Conservation (phyloP, 2,113 vertebrate genomes). For the Motacilla tschutschensis region DNA sequence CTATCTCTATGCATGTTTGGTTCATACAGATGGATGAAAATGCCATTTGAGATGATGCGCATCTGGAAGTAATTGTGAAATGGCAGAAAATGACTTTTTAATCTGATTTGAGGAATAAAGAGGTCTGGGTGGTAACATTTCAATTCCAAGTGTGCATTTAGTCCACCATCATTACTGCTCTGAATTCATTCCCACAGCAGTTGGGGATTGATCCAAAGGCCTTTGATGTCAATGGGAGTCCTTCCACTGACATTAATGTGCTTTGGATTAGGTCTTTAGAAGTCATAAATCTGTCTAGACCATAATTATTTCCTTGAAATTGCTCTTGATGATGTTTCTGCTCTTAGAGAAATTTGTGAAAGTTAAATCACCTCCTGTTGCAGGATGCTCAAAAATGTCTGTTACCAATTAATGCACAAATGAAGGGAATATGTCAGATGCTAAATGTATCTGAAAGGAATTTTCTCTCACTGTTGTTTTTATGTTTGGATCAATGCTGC, state of each 20-base stretch:
- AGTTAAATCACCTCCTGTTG: constrained; percentile 27
- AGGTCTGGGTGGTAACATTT: constrained; percentile 48
- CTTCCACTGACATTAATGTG: constrained; percentile 47
- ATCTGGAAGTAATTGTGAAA: constrained; percentile 66
- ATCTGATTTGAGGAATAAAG: constrained; percentile 59
- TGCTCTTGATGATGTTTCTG: constrained; percentile 35
- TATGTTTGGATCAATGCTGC: not conserved
- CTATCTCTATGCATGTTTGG: not conserved
- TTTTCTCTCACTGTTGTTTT: not conserved
- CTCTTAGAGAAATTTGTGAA: constrained; percentile 42
- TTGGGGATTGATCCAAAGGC: constrained; percentile 47
- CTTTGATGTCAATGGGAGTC: constrained; percentile 57
- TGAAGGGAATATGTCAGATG: not conserved
- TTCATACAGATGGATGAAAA: constrained; percentile 59
- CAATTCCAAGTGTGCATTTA: constrained; percentile 36
- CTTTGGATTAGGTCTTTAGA: constrained; percentile 62
- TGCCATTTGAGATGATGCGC: constrained; percentile 43
- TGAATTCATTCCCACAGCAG: constrained; percentile 41
- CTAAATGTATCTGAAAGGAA: not conserved
- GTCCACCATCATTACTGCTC: constrained; percentile 4
- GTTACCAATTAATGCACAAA: constrained; percentile 8
- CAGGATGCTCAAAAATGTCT: constrained; percentile 19
- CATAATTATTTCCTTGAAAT: constrained; percentile 57
- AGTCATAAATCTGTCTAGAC: constrained; percentile 59
- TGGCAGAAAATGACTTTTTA: constrained; percentile 59